A percentile compares a stretch with the other conserved stretches of the same genome.
phyloP scores from a whole-genome alignment of 37 sponge, comb jelly and placozoan species.

The Chondrilla cf. caribensis region DNA sequence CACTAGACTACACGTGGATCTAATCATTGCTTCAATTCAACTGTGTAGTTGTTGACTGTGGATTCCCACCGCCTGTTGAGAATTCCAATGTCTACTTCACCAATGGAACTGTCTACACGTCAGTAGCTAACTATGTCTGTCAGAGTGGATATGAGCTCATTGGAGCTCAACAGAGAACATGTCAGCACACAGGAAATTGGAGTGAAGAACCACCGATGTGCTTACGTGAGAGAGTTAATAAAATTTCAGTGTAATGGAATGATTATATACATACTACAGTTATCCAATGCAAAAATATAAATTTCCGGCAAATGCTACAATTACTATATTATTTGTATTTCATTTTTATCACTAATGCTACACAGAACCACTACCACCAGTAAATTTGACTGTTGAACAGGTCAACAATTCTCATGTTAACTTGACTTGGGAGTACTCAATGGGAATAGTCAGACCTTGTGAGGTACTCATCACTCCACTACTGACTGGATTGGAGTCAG shows the following conservation, averaged over 20 bases:
- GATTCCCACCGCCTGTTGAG: not conserved
- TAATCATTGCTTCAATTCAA: too few species aligned
- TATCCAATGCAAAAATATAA: too few species aligned
- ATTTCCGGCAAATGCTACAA: too few species aligned
- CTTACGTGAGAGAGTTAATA: not conserved
- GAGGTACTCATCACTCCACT: not conserved
- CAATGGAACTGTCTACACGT: constrained; percentile 11
- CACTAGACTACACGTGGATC: too few species aligned
- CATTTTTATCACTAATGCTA: too few species aligned
- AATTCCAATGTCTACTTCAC: not conserved
- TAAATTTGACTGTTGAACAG: not conserved
- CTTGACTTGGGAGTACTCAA: constrained; percentile 15
- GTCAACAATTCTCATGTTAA: not conserved
- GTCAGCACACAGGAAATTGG: constrained; percentile 6
- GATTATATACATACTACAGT: too few species aligned
- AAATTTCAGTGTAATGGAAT: too few species aligned
- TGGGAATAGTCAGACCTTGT: not conserved
- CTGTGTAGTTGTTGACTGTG: constrained; percentile 28
- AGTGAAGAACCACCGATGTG: not conserved
- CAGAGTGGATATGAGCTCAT: not conserved
- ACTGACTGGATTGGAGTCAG: too few species aligned
- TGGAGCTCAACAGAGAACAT: not conserved
- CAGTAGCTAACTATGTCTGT: not conserved
- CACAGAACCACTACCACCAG: constrained; percentile 12
- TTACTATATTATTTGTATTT: too few species aligned